Conservation (phyloP, 2,113 vertebrate species). For the Amblyornis subalaris region DNA sequence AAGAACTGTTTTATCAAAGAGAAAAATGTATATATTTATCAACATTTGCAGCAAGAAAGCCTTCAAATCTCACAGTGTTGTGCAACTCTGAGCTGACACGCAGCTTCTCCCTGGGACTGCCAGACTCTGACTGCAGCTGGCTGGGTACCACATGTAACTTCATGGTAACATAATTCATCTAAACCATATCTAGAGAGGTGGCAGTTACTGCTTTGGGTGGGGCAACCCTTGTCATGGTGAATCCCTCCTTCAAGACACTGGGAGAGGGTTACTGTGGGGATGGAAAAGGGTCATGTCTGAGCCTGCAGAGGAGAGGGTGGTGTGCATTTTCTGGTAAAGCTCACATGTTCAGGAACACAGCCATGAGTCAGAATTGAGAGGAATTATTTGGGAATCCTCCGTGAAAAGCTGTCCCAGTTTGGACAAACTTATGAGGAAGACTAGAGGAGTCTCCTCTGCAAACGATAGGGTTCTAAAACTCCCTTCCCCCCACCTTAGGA, state of each 20-base stretch:
- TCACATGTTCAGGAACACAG: neutral
- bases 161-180: neutral
- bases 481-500: no score
- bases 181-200: neutral
- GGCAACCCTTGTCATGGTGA: neutral
- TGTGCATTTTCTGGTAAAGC: neutral
- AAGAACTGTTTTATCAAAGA: neutral
- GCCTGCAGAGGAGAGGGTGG: neutral
- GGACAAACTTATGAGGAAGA: no score
- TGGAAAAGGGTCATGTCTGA: neutral
- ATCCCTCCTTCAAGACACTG: neutral
- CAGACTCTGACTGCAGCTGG: neutral
- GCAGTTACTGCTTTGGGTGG: neutral
- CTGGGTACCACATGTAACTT: neutral
- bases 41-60: neutral
- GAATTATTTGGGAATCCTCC: neutral
- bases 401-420: neutral
- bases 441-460: no score
- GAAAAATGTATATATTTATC: neutral
- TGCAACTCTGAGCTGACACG: accelerated
- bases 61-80: neutral
- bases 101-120: neutral
- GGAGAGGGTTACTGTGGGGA: neutral
- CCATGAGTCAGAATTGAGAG: neutral
- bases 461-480: no score